Base-by-base conservation (phyloP, 2,113 vertebrate species). In the Oreotrochilus melanogaster region DNA sequence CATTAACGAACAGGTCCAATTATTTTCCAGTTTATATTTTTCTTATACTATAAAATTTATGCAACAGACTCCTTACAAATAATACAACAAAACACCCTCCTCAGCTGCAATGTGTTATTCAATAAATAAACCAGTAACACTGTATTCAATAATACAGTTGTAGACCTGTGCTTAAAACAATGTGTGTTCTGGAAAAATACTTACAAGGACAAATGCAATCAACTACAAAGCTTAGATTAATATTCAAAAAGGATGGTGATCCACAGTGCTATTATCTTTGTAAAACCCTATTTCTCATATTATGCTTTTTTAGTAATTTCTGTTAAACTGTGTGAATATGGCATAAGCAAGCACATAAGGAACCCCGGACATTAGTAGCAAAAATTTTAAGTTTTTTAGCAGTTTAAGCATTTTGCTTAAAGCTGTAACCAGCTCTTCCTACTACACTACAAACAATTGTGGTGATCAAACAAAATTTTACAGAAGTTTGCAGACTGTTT, bases 341-440 rank as follows among this genome's bases (percentile, higher is more conserved):
- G 1, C 1, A 7, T 18, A 80, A 66, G 9, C 2, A 70, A 76
- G 56, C 3, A 76, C 12, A 35, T 11, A 5, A 84, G n/a, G 3
- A 83, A 45, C 7, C 6, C 51, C 1, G 66, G 9, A 53, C 3
- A 54, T 8, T 25, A 53, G 25, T 6, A 35, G 2, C 3, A 13
- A 39, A 24, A 16, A 18, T 2, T 2, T 24, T 48, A 24, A 1
- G 3, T 72, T 86, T 43, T 25, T 21, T 27, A 31, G 4, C 9
- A 37, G 12, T 47, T 30, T n/a, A 3, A 43, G 4, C 18, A 15
- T 22, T 69, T 82, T 47, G 4, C 23, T 30, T 74, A 51, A 71
- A 78, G 4, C 9, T 90, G 23, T 7, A 15, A 48, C 4, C 1
- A 15, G 1, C 18, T 56, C 1, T 37, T 79, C 5, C 3, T 31